Evolutionary conservation across 2,113 vertebrate species (phyloP), one percentile per base, ranked within the genome.

Genomic region (Puffinus mauretanicus): DNA sequence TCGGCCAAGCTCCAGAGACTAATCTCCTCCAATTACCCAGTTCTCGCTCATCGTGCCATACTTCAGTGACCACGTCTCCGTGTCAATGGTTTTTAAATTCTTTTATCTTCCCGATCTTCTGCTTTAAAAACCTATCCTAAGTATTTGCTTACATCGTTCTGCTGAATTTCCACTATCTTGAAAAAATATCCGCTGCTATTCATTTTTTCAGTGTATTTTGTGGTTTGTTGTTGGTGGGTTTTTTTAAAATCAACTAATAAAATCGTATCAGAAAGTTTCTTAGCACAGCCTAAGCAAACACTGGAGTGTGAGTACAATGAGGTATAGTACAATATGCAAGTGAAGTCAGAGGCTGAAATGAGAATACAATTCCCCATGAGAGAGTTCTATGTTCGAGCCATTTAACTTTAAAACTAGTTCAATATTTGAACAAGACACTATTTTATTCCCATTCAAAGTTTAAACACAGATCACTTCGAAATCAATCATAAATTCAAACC

Each of bases 351-450:
- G 72, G 61, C 70, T 94, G 57, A 90, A 91, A 94, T 80, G 92
- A 91, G 95, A 97, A 97, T 92, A 89, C 91, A 62, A 93, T 97
- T 98, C 97, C 95, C 97, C 94, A 94, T 77, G 96, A 96, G 92
- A 92, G 81, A 91, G 52, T 42, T 96, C 92, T 96, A 38, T 36
- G 67, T 85, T 93, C 61, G 24, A 97, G 93, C 70, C 94, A 97
- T 97, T 98, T 97, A 96, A 97, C 90, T 97, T 97, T 88, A 96
- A 97, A 97, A 97, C 46, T 82, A 94, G 92, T 91, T 97, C 96
- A 94, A 90, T 97, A 97, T 97, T 96, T 94, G 93, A 97, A 96
- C 93, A 97, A 95, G 93, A 96, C 95, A 94, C 94, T 85, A 90
- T 97, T 97, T 97, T 96, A 96, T 94, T 96, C 95, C 88, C 91